Base-by-base conservation (phyloP, 1,140 invertebrate species). In the Drosophila obscura region DNA sequence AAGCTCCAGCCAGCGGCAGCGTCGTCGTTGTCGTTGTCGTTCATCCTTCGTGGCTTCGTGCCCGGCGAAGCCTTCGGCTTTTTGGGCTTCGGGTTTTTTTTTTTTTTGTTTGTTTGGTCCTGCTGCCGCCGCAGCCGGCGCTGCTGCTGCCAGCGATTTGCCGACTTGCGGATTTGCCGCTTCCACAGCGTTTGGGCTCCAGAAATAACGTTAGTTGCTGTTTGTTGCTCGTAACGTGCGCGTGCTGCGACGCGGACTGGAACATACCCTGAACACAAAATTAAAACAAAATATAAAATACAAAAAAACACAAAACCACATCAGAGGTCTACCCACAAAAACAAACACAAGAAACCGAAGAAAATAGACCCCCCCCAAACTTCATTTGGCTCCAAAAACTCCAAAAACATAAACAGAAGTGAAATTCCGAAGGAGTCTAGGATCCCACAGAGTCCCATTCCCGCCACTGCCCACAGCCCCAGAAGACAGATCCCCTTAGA, bases 161-260 rank as follows among this genome's bases (percentile, higher is more conserved):
- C 59, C 62, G 53, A 77, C 83, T 87, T 87, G 79, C 83, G 77
- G 73, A 39, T 39, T 39, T 39, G 35, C 77, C 77, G 90, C 81
- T 91, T 91, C 79, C 83, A 87, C 87, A 76, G 85, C 83, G 84
- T 83, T 91, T 72, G 73, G 74, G 77, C 90, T 87, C 87, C 73
- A 77, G 90, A 91, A 88, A 88, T 90, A 91, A 91, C 90, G 82
- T 91, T 91, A 91, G 90, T 91, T 91, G 85, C 90, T 90, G 90
- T 91, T 91, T 91, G 90, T 90, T 91, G 90, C 90, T 91, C 85
- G 90, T 79, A 82, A 90, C 85, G 90, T 91, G 89, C 82, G 89
- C 84, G 90, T 89, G 90, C 77, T 82, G 77, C 85, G 76, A 90
- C 84, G 80, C 88, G 87, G 71, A 90, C 77, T 72, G 50, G 26